Conservation (phyloP, 2,797 vertebrate genomes). For the Enteromius viviparus region DNA sequence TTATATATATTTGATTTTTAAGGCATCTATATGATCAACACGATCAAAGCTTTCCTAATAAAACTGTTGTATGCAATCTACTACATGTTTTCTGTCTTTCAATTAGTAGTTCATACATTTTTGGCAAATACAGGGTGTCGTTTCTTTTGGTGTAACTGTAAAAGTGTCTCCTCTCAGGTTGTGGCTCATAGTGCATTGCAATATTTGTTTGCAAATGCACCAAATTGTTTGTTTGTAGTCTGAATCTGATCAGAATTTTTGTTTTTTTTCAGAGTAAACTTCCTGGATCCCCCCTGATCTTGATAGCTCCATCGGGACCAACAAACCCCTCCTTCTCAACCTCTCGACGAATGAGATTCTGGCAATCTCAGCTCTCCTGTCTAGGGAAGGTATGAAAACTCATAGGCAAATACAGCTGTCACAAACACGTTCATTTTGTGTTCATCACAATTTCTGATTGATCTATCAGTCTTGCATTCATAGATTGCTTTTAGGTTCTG, state of each 20-base stretch:
- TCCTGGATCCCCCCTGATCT: constrained; percentile 94
- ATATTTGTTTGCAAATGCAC: background rate
- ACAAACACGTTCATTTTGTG: background rate
- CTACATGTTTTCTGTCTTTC: background rate
- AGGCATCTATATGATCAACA: background rate
- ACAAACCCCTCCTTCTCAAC: constrained; percentile 86
- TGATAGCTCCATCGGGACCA: constrained; percentile 91
- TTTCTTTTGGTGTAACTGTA: background rate
- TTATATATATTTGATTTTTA: background rate
- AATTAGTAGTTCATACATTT: too few species aligned
- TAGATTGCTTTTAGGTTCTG: background rate
- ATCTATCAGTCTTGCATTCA: background rate
- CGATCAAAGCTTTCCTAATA: background rate
- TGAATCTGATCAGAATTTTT: background rate
- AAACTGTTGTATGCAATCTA: background rate
- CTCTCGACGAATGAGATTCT: constrained; percentile 93
- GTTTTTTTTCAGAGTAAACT: constrained; percentile 85
- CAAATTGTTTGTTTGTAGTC: background rate
- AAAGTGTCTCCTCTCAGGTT: background rate
- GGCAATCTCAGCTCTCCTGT: constrained; percentile 97
- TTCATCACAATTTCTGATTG: background rate
- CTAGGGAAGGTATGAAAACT: constrained; percentile 87
- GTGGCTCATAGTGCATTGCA: background rate
- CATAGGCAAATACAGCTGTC: background rate
- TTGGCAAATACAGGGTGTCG: too few species aligned